These are phyloP conservation scores for Tanypteryx hageni DNA, from an alignment of 2,888 invertebrate genomes.

Conservation along the genomic window DNA sequence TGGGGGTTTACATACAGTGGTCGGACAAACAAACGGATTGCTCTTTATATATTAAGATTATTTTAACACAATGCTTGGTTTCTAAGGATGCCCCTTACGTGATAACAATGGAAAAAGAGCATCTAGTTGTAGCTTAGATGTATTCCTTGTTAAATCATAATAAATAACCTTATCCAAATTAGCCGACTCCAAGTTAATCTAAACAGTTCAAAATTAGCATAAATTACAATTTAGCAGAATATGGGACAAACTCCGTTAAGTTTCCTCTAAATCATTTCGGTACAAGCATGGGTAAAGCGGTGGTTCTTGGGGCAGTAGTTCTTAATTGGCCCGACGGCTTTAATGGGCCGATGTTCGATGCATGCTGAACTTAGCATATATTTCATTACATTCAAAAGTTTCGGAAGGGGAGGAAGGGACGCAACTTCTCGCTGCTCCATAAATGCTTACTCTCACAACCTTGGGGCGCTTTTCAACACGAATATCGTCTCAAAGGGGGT, in stretches of 20 bases:
- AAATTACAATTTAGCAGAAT: neutral
- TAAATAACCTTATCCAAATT: no score
- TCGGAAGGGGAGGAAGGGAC: neutral
- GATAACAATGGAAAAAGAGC: no score
- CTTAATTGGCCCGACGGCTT: neutral
- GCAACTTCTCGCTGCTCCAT: neutral
- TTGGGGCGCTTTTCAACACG: constrained; percentile 9
- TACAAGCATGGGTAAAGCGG: neutral
- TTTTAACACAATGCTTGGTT: no score
- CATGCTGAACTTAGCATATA: constrained; percentile 3
- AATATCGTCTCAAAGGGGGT: neutral
- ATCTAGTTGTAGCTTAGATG: no score
- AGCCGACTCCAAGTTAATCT: neutral
- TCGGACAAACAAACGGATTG: no score
- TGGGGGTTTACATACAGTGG: no score
- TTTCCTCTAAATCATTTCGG: neutral
- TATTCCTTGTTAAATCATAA: no score
- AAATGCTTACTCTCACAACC: neutral
- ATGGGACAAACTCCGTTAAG: neutral
- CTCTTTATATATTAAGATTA: no score
- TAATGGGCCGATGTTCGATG: constrained; percentile 1
- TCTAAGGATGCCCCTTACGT: no score
- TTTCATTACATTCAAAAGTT: neutral
- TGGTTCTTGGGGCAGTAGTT: neutral
- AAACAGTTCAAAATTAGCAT: neutral